Evolutionary conservation across 2,888 invertebrate species (phyloP).

Genomic region (Drosophila emarginata): DNA sequence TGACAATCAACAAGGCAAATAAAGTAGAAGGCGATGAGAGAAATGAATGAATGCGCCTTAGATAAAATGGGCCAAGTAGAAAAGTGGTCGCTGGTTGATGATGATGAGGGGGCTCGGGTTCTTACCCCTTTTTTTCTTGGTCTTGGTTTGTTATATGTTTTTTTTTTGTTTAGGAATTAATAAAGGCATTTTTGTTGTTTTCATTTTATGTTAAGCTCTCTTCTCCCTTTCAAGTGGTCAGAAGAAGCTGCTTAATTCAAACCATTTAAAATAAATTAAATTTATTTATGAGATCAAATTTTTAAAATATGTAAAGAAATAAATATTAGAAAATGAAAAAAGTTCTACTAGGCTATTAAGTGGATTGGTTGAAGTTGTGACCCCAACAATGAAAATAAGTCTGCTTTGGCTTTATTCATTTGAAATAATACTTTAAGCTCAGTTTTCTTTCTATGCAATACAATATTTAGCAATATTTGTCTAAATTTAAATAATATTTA

Average conservation of each 20-base stretch:
- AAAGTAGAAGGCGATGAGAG: slow-evolving; percentile 56
- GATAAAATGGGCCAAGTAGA: slow-evolving; percentile 39
- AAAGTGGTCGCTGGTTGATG: neutral
- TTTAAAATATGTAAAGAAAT: neutral
- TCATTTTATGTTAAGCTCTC: slow-evolving; percentile 24
- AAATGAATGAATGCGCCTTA: slow-evolving; percentile 50
- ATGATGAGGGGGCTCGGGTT: slow-evolving; percentile 19
- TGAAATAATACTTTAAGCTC: no score
- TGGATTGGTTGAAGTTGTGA: no score
- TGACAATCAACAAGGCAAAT: slow-evolving; percentile 80
- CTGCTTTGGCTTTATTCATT: no score
- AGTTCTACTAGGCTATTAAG: no score
- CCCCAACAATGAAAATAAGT: no score
- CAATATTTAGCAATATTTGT: no score
- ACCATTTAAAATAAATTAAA: slow-evolving; percentile 58
- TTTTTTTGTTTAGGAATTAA: slow-evolving; percentile 49
- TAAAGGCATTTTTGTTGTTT: slow-evolving; percentile 54
- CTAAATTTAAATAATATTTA: no score
- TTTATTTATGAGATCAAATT: slow-evolving; percentile 29
- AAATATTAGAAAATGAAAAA: neutral
- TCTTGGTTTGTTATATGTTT: slow-evolving; percentile 34
- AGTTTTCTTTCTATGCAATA: no score
- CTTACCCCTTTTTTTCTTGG: slow-evolving; percentile 12
- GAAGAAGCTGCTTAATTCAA: neutral
- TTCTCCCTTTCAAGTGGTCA: slow-evolving; percentile 36